A percentile compares a stretch with the other conserved stretches of the same genome.
phyloP scores from a whole-genome alignment of 2,797 vertebrate species.

The Hypotaenidia okinawae region DNA sequence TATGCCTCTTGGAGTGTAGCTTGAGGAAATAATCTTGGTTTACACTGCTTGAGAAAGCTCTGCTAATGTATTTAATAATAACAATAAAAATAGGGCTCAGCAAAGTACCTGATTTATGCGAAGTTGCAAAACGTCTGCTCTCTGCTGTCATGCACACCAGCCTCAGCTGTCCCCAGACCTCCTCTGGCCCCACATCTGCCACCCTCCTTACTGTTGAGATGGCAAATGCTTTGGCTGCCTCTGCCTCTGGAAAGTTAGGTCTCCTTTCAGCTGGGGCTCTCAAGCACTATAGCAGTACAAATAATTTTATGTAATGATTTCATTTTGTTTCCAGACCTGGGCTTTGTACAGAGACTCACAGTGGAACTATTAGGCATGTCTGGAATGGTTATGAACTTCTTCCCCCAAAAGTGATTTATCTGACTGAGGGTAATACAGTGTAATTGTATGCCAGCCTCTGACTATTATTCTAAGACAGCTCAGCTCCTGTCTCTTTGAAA shows the following conservation, averaged over 20 bases:
- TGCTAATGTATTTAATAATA: constrained; percentile 20
- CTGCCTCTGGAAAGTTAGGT: neutral
- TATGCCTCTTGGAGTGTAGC: neutral
- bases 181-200: rapidly evolving
- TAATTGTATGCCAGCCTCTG: neutral
- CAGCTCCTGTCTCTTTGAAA: neutral
- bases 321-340: constrained; percentile 26
- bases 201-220: neutral
- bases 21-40: constrained; percentile 6
- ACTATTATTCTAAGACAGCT: constrained; percentile 16
- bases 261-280: constrained; percentile 4
- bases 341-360: neutral
- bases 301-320: constrained; percentile 57
- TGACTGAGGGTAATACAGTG: neutral
- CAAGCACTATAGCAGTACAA: neutral
- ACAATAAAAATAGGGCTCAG: neutral
- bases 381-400: constrained; percentile 42
- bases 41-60: neutral
- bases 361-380: constrained; percentile 34
- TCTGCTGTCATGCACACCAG: neutral
- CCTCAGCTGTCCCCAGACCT: neutral
- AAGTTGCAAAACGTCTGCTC: neutral
- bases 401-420: constrained; percentile 47
- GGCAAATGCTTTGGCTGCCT: neutral
- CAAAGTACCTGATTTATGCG: neutral